Base-by-base conservation (phyloP, 2,797 vertebrate genomes). In the Coreius guichenoti region DNA sequence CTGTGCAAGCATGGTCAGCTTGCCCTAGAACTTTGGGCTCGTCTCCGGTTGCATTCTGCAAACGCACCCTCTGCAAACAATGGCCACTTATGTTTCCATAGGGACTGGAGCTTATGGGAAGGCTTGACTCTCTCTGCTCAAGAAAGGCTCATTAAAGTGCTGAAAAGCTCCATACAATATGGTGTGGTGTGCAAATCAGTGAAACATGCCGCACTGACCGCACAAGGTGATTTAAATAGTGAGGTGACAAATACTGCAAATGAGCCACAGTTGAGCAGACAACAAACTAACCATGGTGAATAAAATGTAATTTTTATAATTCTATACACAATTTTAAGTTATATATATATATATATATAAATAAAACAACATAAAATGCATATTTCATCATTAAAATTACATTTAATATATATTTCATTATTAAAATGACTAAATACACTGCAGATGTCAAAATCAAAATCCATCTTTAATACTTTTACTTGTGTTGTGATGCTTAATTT, bases 31-130 rank as follows among this genome's bases (percentile, higher is more conserved):
- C 84, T 92, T 92, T 91, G 92, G 94, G 94, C 93, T 91, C 61
- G 81, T 85, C 87, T 94, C 93, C 92, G 94, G 90, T 88, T 93
- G 88, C 85, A 74, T 93, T 93, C 92, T 89, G 89, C 83, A 63
- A 89, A 85, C 80, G 58, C 87, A 86, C 80, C 89, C 91, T 87
- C 68, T 87, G 87, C 89, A 89, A 95, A 95, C 95, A 96, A 94
- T 94, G 92, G 92, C 90, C 93, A 94, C 93, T 94, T 95, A 94
- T 94, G 94, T 95, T 95, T 92, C 93, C 94, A 95, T 90, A 93
- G 91, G 90, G 88, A 91, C 87, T 85, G 70, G 85, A 85, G 88
- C 90, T 89, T 91, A 91, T 76, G 75, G 86, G 73, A 86, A 87
- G 82, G 77, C 87, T 86, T 88, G 82, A 87, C 88, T 88, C 65